These are phyloP conservation scores for Norana najaformis DNA, from an alignment of 2,888 invertebrate genomes.

Conservation along the genomic window DNA sequence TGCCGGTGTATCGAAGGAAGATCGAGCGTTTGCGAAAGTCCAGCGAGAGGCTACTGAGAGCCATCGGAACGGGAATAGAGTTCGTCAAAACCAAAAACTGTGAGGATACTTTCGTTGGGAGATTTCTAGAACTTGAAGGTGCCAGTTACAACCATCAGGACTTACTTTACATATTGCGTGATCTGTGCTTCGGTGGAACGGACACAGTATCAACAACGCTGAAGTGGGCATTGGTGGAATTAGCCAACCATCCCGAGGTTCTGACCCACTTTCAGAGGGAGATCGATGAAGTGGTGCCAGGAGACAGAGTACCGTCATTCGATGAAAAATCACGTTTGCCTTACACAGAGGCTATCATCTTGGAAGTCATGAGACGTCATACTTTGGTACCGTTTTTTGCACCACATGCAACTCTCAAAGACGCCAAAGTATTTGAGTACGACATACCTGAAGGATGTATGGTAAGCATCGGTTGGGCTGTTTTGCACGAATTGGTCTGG, in stretches of 20 bases:
- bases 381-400: neutral
- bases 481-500: neutral
- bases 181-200: constrained; percentile 6
- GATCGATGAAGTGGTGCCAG: neutral
- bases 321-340: constrained; percentile 16
- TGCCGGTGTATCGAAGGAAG: neutral
- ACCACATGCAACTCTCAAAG: neutral
- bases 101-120: neutral
- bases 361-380: constrained; percentile 27
- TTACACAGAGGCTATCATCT: neutral
- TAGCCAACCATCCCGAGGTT: constrained; percentile 25
- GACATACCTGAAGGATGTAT: neutral
- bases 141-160: neutral
- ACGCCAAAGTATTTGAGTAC: constrained; percentile 1
- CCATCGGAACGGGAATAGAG: neutral
- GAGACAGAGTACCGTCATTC: neutral
- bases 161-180: neutral
- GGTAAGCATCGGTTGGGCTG: neutral
- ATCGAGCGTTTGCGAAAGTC: neutral
- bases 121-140: neutral
- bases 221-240: neutral
- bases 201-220: neutral
- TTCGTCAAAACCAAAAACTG: neutral
- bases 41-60: neutral
- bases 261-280: constrained; percentile 14